A percentile compares a stretch with the other conserved stretches of the same genome.
Conservation (phyloP, 2,888 invertebrate species). For the Bembecia ichneumoniformis region DNA sequence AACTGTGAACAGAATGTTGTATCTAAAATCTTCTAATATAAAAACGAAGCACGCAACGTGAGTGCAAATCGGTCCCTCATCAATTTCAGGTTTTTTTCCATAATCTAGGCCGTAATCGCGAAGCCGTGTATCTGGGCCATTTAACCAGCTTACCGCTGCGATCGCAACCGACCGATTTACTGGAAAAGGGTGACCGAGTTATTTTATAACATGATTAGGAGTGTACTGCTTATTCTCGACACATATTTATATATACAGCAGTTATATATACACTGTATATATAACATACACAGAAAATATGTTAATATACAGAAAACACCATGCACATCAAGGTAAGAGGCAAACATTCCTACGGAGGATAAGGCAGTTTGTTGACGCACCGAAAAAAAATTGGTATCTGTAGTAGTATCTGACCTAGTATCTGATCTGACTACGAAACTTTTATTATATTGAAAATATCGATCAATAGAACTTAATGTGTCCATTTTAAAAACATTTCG, state of each 20-base stretch:
- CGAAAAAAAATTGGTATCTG: too few species aligned
- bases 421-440: too few species aligned
- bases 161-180: not conserved
- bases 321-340: too few species aligned
- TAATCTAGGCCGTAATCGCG: not conserved
- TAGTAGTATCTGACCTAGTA: too few species aligned
- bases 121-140: not conserved
- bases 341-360: too few species aligned
- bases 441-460: too few species aligned
- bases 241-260: constrained; percentile 2
- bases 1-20: too few species aligned
- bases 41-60: not conserved
- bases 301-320: not conserved
- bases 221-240: not conserved
- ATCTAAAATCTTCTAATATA: not conserved
- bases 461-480: too few species aligned
- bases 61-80: not conserved
- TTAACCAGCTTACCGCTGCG: not conserved
- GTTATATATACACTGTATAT: too few species aligned
- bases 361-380: too few species aligned
- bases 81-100: not conserved
- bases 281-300: too few species aligned
- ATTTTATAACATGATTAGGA: not conserved
- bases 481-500: too few species aligned
- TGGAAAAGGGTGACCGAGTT: not conserved